These are phyloP conservation scores for Oreohelix idahoensis DNA, from an alignment of 1,140 invertebrate genomes.

Conservation along the genomic window DNA sequence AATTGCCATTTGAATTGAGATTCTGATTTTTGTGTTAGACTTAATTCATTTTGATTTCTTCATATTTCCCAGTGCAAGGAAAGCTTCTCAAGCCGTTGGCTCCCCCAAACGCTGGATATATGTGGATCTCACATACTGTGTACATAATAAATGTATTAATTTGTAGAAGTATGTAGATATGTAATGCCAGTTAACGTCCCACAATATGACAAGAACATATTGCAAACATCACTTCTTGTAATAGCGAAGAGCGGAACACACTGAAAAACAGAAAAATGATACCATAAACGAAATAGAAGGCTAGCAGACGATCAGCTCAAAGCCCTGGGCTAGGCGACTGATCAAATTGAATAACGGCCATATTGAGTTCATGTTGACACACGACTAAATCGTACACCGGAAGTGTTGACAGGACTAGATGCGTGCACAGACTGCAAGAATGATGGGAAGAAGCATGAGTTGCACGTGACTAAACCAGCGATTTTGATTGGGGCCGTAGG, in stretches of 20 bases:
- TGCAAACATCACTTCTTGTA: no score
- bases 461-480: neutral
- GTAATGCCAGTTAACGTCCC: no score
- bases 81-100: no score
- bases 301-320: neutral
- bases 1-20: no score
- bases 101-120: no score
- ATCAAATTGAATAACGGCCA: slow-evolving; percentile 4
- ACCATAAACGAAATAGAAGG: neutral
- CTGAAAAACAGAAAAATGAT: neutral
- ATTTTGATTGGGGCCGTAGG: slow-evolving; percentile 7
- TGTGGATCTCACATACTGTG: no score
- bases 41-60: no score
- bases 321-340: neutral
- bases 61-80: no score
- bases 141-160: no score
- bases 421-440: neutral
- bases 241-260: neutral
- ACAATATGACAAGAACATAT: no score
- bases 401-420: slow-evolving; percentile 5
- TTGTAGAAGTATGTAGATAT: no score
- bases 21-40: no score
- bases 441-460: neutral
- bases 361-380: neutral
- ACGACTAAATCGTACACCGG: neutral